Conservation (phyloP, 2,113 vertebrate species). For the Oreotrochilus melanogaster region DNA sequence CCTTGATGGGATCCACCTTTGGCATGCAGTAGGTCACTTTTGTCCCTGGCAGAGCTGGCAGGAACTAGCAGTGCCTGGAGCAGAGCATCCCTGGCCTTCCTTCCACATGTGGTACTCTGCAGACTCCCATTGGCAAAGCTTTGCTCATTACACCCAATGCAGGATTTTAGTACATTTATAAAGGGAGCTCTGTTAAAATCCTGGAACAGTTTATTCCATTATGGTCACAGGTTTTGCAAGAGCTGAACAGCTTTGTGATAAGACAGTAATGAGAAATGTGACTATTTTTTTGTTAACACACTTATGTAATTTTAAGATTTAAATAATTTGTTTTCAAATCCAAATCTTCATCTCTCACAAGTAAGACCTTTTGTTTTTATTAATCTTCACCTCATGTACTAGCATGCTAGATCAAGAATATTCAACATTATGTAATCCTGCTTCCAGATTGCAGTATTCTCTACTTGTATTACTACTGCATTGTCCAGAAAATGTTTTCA, state of each 20-base stretch:
- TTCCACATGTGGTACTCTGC: background rate
- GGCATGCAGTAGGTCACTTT: accelerated
- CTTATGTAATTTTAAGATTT: background rate
- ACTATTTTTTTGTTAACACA: background rate
- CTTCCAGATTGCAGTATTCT: background rate
- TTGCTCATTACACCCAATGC: accelerated
- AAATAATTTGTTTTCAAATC: constrained; percentile 45
- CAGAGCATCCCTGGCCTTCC: background rate
- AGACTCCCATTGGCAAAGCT: background rate
- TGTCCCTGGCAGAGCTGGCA: background rate
- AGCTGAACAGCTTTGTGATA: background rate
- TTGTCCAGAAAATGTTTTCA: background rate
- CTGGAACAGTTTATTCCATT: background rate
- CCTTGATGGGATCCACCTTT: background rate
- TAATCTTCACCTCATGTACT: background rate
- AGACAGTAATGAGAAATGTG: constrained; percentile 9
- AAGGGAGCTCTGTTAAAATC: background rate
- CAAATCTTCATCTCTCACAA: background rate
- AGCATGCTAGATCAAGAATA: background rate
- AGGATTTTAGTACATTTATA: background rate
- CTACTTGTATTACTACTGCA: constrained; percentile 21
- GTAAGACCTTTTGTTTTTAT: background rate
- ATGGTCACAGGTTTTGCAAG: background rate
- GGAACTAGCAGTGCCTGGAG: background rate
- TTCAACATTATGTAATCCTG: background rate